These are phyloP conservation scores for Myocastor coypus DNA, from an alignment of 2,113 vertebrate species.

Conservation along the genomic window DNA sequence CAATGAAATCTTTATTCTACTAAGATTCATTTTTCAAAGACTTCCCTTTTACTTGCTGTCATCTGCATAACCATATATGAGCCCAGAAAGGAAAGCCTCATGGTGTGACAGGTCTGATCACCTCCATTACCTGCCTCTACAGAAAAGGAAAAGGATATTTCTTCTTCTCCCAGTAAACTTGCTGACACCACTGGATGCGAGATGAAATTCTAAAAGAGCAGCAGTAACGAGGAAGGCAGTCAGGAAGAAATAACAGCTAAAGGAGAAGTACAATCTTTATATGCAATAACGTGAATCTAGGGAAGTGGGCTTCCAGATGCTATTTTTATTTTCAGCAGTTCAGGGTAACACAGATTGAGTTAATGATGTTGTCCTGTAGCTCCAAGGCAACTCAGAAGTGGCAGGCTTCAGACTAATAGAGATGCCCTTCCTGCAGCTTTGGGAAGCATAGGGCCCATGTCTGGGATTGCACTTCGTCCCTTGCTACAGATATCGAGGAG, in stretches of 20 bases:
- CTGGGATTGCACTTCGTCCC: background rate
- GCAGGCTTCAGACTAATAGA: conserved; percentile 58
- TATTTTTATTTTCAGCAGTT: conserved; percentile 76
- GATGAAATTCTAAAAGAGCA: conserved; percentile 31
- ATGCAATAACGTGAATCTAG: conserved; percentile 54
- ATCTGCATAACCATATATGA: background rate
- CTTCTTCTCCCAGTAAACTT: background rate
- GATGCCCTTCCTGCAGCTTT: conserved; percentile 53
- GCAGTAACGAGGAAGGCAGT: conserved; percentile 35
- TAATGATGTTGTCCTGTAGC: conserved; percentile 77
- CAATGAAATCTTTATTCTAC: too few relatives aligned
- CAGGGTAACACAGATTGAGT: conserved; percentile 76
- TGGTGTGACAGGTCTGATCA: background rate
- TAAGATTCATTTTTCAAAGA: background rate
- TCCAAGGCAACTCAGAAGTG: conserved; percentile 72
- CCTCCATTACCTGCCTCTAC: conserved; percentile 31
- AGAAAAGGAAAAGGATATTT: background rate
- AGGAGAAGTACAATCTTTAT: conserved; percentile 67
- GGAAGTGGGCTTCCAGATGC: conserved; percentile 45
- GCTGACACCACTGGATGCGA: background rate
- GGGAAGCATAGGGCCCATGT: background rate
- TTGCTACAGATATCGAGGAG: background rate
- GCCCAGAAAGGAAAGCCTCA: background rate
- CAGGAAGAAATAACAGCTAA: conserved; percentile 52
- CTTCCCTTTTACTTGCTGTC: conserved; percentile 24